Percentiles rank a stretch among this genome's conserved stretches.
phyloP scores from a whole-genome alignment of 30 jellyfish, hydroid and myxozoan genomes.

The Haliclystus octoradiatus region DNA sequence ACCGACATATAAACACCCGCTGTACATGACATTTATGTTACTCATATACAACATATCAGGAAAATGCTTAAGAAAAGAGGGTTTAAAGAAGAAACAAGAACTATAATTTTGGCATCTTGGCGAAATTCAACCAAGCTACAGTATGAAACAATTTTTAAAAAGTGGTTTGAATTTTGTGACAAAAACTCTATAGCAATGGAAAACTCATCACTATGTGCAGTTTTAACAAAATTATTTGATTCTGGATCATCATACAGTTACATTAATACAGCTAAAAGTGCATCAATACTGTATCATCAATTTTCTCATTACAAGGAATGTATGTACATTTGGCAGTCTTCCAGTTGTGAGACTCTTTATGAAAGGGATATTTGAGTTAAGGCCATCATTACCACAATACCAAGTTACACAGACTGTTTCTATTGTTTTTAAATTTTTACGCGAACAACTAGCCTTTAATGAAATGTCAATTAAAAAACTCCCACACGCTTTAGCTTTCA shows the following conservation, averaged over 20 bases:
- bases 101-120: conserved; percentile 2
- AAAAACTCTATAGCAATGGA: conserved; percentile 3
- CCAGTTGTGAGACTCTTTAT: conserved; percentile 6
- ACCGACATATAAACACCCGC: background rate
- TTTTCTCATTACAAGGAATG: no score
- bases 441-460: background rate
- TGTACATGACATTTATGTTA: background rate
- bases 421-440: background rate
- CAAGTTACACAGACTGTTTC: conserved; percentile 14
- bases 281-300: no score
- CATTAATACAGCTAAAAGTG: conserved; percentile 11
- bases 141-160: background rate
- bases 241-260: conserved; percentile 12
- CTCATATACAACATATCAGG: conserved; percentile 24
- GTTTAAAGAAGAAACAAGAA: background rate
- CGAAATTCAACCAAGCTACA: conserved; percentile 12
- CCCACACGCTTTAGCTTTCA: background rate
- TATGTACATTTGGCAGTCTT: background rate
- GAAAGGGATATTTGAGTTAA: conserved; percentile 17
- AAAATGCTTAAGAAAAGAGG: conserved; percentile 11
- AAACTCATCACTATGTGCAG: conserved; percentile 3
- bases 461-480: background rate
- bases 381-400: conserved; percentile 16
- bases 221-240: background rate
- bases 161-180: conserved; percentile 14